Evolutionary conservation across 2,113 vertebrate species (phyloP), one percentile per base, ranked within the genome.

Genomic region (Cariama cristata): DNA sequence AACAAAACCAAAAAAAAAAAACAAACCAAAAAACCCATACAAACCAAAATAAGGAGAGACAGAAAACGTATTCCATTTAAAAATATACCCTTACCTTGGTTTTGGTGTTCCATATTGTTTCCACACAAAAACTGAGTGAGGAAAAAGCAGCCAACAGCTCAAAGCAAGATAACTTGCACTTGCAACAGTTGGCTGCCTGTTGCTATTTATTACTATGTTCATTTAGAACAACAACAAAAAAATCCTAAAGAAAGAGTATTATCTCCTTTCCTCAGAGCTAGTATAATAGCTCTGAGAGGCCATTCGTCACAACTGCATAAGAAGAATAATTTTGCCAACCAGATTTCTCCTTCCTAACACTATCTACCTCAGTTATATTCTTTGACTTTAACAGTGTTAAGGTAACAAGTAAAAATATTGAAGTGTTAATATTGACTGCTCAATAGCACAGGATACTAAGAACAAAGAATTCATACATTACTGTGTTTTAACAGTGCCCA

Each of bases 11-110:
- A 56, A 32, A 38, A 33, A 62, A 67, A 9, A 44, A 56, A 32
- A 38, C 27, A 62, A 67, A 9, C 2, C 50, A 27, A 22, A 49
- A 18, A 62, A 62, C 35, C 15, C 59, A 62, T 38, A 15, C 3
- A 10, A 56, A 35, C 7, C 42, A 52, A 56, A 86, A 63, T 56
- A 86, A 76, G 47, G 42, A 85, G 20, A 82, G 40, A 56, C 0
- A 88, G 45, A 88, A 87, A 93, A 45, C 38, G 22, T 3, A 14
- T 9, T 69, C 32, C 35, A 73, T 72, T 89, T 24, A 11, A 68
- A 96, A 93, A 69, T 30, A 64, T 3, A 84, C 80, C 93, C 96
- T 96, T 94, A 96, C 95, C 95, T 96, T 87, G 74, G 4, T 82
- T 95, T 91, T 90, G 58, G 23, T 82, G 83, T 91, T 96, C 93